These are phyloP conservation scores for Cettia cetti DNA, from an alignment of 2,113 vertebrate genomes.

Conservation along the genomic window DNA sequence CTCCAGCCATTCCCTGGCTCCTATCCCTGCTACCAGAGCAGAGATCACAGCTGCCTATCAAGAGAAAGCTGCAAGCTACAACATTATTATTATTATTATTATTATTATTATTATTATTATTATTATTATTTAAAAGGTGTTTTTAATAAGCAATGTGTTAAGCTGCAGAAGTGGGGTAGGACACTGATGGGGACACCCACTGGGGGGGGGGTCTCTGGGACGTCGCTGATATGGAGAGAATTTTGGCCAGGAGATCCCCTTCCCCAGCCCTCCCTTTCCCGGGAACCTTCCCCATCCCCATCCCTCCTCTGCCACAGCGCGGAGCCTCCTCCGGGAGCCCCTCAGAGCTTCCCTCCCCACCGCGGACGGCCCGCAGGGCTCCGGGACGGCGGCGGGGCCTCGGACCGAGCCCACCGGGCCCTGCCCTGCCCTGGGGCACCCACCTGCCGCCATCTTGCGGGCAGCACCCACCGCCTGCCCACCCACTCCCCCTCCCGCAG, in stretches of 20 bases:
- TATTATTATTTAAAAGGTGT: too few species aligned
- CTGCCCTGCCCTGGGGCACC: neutral
- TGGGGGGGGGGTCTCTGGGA: neutral
- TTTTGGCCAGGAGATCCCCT: neutral
- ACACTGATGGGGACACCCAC: too few species aligned
- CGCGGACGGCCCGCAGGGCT: neutral
- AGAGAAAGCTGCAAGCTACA: neutral
- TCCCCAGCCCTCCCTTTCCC: neutral
- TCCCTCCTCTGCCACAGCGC: neutral
- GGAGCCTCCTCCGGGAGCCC: neutral
- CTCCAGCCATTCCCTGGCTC: neutral
- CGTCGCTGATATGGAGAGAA: fast-evolving
- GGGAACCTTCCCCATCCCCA: neutral
- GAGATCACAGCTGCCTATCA: fast-evolving
- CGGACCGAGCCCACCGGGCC: neutral
- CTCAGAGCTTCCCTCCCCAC: neutral
- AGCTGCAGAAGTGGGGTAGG: neutral
- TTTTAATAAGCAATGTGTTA: neutral
- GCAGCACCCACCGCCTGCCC: too few species aligned
- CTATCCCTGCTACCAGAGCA: neutral
- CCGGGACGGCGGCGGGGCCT: neutral
- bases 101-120: too few species aligned
- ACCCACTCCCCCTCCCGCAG: fast-evolving
- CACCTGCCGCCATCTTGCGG: neutral
- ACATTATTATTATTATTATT: too few species aligned